Conservation (phyloP, 2,113 vertebrate genomes). For the Platycercus adscitus region DNA sequence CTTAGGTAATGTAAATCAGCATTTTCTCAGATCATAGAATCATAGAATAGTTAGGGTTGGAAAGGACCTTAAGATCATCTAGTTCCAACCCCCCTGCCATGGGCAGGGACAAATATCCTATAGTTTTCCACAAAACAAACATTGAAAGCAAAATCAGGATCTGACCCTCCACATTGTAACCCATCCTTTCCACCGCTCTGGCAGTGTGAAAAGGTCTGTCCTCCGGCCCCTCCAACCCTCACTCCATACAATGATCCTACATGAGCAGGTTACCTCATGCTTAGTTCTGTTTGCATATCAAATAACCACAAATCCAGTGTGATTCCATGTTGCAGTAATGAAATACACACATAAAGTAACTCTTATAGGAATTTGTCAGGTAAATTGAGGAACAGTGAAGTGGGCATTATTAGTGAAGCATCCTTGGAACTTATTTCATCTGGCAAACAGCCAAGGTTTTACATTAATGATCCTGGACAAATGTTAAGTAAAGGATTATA, state of each 20-base stretch:
- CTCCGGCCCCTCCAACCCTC: background rate
- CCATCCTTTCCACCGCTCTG: background rate
- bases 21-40: background rate
- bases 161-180: background rate
- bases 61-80: background rate
- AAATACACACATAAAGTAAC: background rate
- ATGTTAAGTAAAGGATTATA: background rate
- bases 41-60: background rate
- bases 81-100: background rate
- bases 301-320: rapidly evolving
- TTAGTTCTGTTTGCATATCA: background rate
- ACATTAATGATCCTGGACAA: background rate
- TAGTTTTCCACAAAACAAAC: background rate
- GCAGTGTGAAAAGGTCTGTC: background rate
- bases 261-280: background rate
- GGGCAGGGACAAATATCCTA: background rate
- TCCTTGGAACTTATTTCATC: background rate
- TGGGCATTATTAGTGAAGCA: background rate
- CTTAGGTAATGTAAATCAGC: background rate
- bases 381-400: background rate
- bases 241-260: rapidly evolving
- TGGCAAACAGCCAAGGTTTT: background rate
- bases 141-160: background rate
- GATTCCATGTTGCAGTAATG: background rate
- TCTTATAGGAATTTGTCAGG: background rate